Evolutionary conservation across 1,140 invertebrate genomes (phyloP), one percentile per base, ranked within the genome.

Genomic region (Hylaeus anthracinus): DNA sequence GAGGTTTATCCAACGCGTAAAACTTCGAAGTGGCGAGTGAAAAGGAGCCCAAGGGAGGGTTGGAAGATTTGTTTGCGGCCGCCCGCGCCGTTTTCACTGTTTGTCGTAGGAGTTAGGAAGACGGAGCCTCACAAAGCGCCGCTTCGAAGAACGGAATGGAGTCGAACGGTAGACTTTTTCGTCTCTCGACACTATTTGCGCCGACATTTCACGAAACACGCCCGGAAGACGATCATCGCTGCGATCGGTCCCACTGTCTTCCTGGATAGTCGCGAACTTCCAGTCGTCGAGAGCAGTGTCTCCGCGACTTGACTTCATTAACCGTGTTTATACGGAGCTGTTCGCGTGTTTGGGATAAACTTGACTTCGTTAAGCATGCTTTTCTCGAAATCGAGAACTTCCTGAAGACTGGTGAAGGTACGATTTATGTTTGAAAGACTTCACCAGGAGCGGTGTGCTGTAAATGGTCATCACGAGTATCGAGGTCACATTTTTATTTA

Each of bases 31-130:
- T 14, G 10, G 9, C 12, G 45, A 48, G 48, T 53, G 56, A n/a
- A 73, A 65, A 72, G 82, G 63, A 53, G 39, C 51, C 51, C 70
- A 79, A 61, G 81, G 55, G 67, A 55, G 70, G 77, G 73, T 64
- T 37, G 71, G 73, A 77, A 15, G 83, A 73, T 88, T 90, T 89
- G 85, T 90, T 90, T 91, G 89, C 90, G 74, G 72, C 81, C 84
- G 83, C 79, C 84, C 85, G 85, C 83, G 72, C 79, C 70, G 79
- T 80, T 82, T 70, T 82, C 76, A 76, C 56, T 90, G 89, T 91
- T 91, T 91, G 88, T 89, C 88, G 79, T 90, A 86, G 72, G 86
- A 89, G 90, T 91, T 91, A 90, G 86, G 84, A 88, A 85, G 75
- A 69, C 69, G 81, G 55, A 78, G 64, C 71, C 72, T 56, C 71